phyloP scores from a whole-genome alignment of 2,797 vertebrate species.

The Ctenopoma kingsleyae region DNA sequence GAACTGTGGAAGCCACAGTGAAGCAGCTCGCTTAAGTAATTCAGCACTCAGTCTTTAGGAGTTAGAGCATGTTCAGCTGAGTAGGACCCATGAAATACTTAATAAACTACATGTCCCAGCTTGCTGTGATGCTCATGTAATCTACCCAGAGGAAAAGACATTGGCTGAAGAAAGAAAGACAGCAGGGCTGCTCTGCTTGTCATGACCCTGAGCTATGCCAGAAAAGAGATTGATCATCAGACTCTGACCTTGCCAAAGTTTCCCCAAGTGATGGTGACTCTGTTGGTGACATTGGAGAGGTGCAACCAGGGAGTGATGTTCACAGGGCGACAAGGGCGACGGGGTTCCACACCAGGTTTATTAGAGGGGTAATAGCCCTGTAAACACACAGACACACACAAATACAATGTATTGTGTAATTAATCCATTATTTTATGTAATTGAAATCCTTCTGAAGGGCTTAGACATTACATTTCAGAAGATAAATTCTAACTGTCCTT shows the following conservation, averaged over 20 bases:
- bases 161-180: neutral
- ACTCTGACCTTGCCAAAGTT: slow-evolving; percentile 95
- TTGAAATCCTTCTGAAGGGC: neutral
- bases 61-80: neutral
- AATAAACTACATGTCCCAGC: slow-evolving; percentile 10
- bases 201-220: neutral
- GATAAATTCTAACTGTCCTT: no score
- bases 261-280: slow-evolving; percentile 96
- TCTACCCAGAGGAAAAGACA: neutral
- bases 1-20: slow-evolving; percentile 6
- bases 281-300: slow-evolving; percentile 93
- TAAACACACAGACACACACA: slow-evolving; percentile 34
- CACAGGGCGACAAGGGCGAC: slow-evolving; percentile 96
- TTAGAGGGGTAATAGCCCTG: slow-evolving; percentile 99
- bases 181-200: neutral
- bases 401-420: neutral
- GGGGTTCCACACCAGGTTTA: slow-evolving; percentile 97
- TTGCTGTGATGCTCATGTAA: slow-evolving; percentile 1
- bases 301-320: slow-evolving; percentile 99
- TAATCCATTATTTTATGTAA: neutral
- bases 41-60: slow-evolving; percentile 4
- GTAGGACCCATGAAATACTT: slow-evolving; percentile 1
- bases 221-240: slow-evolving; percentile 2
- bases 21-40: neutral
- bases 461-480: neutral